Evolutionary conservation across 64 coral and sea anemone genomes (phyloP), one percentile per base, ranked within the genome.

Genomic region (Montipora capricornis): DNA sequence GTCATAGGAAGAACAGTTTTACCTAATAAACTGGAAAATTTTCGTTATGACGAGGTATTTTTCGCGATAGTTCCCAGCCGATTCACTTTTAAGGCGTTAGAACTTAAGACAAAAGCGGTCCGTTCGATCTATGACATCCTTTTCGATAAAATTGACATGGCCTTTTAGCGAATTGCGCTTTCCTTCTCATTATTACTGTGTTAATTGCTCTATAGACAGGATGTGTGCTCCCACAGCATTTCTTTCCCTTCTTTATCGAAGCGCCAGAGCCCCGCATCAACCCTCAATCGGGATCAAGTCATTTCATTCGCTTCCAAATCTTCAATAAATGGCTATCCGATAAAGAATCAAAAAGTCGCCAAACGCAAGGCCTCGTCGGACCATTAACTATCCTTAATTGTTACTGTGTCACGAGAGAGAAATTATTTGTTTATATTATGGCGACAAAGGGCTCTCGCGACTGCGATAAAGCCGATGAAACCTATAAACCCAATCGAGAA

Each of bases 151-250:
- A 86, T 73, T 86, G 82, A 86, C 82, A 73, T 22, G 67, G 82
- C 71, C 82, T 86, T 86, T 86, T 86, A 86, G 82, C 82, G 82
- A 86, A 86, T 86, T 86, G 82, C 66, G 82, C 61, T 73, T 71
- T 86, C 82, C 47, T n/a, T 86, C 82, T 49, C 62, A 86, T 86
- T 86, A 86, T 86, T 86, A 49, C 62, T 73, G 8, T 14, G 70
- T 86, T 86, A 86, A 86, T 86, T 86, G 82, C 82, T 86, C 82
- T 86, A 86, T 86, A 69, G 82, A 86, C 82, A 86, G 82, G 82
- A 86, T 86, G 82, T 86, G 45, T 68, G 82, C 66, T 86, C 71
- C 82, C 62, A 70, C 49, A 71, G 29, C 70, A 86, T 8, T 73
- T 86, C 20, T 71, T 73, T 20, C 16, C 10, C 19, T 13, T 86